Conservation (phyloP, 2,113 vertebrate species). For the Nycticorax nycticorax region DNA sequence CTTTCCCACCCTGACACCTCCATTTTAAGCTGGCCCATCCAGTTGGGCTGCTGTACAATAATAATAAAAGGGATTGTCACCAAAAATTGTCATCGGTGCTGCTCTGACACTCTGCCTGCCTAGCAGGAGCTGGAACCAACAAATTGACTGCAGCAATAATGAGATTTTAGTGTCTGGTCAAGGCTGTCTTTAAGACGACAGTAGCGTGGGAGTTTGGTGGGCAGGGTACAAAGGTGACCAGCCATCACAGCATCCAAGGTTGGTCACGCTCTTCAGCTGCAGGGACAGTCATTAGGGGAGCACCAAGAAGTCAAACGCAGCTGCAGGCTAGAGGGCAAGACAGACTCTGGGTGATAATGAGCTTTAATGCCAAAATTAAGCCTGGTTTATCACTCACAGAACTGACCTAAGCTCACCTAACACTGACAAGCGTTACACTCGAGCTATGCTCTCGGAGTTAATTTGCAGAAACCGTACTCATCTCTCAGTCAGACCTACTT, state of each 20-base stretch:
- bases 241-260: neutral
- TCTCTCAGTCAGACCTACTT: neutral
- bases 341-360: neutral
- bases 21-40: neutral
- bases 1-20: neutral
- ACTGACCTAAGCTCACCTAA: neutral
- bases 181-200: neutral
- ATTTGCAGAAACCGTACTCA: neutral
- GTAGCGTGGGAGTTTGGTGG: neutral
- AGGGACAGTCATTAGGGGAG: neutral
- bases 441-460: neutral
- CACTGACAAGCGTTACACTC: neutral
- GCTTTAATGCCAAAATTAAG: neutral
- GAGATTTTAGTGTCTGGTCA: neutral
- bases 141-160: neutral
- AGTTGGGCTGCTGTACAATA: neutral
- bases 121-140: neutral
- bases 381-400: neutral
- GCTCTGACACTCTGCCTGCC: neutral
- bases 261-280: neutral
- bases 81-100: neutral
- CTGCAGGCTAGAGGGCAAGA: neutral
- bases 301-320: neutral
- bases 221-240: neutral
- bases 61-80: neutral